phyloP scores from a whole-genome alignment of 2,888 invertebrate genomes.

The Dioctria rufipes region DNA sequence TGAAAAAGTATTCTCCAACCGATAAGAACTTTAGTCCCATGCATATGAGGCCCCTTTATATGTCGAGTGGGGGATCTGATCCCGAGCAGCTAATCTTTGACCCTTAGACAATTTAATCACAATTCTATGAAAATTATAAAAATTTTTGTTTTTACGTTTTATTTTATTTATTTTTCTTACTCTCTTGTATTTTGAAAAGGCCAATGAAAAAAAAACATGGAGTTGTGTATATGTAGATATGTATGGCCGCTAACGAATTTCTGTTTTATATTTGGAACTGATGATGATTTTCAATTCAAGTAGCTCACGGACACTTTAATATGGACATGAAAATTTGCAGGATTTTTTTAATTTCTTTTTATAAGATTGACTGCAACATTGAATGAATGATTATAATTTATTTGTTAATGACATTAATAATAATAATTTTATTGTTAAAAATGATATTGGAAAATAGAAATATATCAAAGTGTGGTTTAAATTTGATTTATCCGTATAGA shows the following conservation, averaged over 20 bases:
- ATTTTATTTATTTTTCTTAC: neutral
- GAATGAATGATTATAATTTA: too few relatives aligned
- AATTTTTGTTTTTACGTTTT: conserved; percentile 6
- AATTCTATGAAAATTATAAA: conserved; percentile 27
- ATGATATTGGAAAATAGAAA: too few relatives aligned
- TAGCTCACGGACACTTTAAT: conserved; percentile 28
- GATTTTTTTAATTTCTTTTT: too few relatives aligned
- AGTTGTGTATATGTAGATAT: neutral
- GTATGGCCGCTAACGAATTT: neutral
- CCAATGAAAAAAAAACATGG: neutral
- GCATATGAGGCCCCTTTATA: conserved; percentile 8
- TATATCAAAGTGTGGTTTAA: too few relatives aligned
- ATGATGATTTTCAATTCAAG: neutral
- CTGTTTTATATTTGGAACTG: conserved; percentile 1
- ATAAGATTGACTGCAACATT: too few relatives aligned
- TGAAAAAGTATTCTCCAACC: conserved; percentile 33
- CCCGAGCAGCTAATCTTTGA: conserved; percentile 21
- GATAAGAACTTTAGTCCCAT: conserved; percentile 14
- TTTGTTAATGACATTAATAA: too few relatives aligned
- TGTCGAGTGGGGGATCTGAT: conserved; percentile 11
- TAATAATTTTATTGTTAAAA: too few relatives aligned
- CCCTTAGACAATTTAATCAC: conserved; percentile 41
- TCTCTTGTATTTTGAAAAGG: conserved; percentile 5
- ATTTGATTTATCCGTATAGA: too few relatives aligned
- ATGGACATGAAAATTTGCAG: neutral